Evolutionary conservation across 2,797 vertebrate genomes (phyloP).

Genomic region (Loris lydekkerianus): DNA sequence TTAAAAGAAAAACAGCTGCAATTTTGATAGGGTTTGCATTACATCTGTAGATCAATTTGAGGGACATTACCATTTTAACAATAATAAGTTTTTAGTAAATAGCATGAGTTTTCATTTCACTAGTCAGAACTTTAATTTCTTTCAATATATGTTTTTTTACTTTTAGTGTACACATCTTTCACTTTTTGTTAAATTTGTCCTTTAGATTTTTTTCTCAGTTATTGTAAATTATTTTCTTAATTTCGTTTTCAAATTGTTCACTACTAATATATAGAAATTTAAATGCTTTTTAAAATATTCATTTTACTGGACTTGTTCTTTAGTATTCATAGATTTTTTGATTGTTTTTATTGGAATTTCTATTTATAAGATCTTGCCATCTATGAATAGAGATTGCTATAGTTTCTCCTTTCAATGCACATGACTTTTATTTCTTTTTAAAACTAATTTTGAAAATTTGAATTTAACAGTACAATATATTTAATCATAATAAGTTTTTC

Average conservation of each 20-base stretch:
- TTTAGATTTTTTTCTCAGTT: background rate
- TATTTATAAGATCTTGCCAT: background rate
- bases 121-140: background rate
- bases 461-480: background rate
- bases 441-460: constrained; percentile 30
- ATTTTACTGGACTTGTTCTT: background rate
- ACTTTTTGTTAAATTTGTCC: background rate
- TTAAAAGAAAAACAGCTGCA: background rate
- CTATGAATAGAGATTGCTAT: background rate
- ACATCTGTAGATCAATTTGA: background rate
- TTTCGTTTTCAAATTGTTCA: background rate
- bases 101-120: background rate
- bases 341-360: background rate
- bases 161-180: background rate
- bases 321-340: background rate
- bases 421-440: background rate
- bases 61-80: background rate
- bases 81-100: background rate
- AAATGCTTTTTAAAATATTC: background rate
- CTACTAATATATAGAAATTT: background rate
- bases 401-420: background rate
- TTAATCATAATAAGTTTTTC: background rate
- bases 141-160: background rate
- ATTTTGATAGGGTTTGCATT: background rate
- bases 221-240: background rate